Evolutionary conservation across 2,888 invertebrate genomes (phyloP), one percentile per base, ranked within the genome.

Genomic region (Abrostola triplasia): DNA sequence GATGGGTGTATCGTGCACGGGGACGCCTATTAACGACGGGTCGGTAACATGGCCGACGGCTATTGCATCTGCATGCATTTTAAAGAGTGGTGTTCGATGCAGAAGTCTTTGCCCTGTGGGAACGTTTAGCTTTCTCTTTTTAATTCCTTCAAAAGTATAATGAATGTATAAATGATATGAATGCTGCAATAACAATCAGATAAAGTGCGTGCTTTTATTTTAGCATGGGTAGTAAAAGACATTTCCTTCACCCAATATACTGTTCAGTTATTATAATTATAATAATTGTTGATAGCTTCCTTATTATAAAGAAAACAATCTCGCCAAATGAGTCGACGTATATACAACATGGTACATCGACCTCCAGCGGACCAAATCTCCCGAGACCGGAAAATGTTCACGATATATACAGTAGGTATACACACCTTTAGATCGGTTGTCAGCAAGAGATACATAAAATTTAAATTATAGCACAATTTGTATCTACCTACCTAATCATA

Each of bases 41-140:
- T 89, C 85, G 85, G 85, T 87, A 94, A 92, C 87, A 94, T 94
- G 94, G 94, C 93, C 85, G 92, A 83, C 89, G 73, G 86, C 74
- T 84, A 83, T 84, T 91, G 92, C 93, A 93, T 90, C 90, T 92
- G 92, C 88, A 92, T 91, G 87, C 87, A 88, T 85, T 86, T 84
- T 83, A 83, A 83, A 81, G 77, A 83, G 82, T 77, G 60, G 73
- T 77, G 70, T 83, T 78, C 77, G 80, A 81, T 84, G 81, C 81
- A 79, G 80, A 75, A 72, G 76, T 77, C 76, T 84, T 78, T 65
- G 70, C 69, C 61, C 70, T 81, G 77, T 78, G 79, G 66, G 74
- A 82, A 79, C 57, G 7, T 50, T 47, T 71, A n/a, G n/a, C 77
- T 79, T 80, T 81, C 78, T 82, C 71, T 79, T 72, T 64, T 70